Percentiles rank a stretch among this genome's conserved stretches.
Conservation (phyloP, 2,113 vertebrate genomes). For the Tyto alba region DNA sequence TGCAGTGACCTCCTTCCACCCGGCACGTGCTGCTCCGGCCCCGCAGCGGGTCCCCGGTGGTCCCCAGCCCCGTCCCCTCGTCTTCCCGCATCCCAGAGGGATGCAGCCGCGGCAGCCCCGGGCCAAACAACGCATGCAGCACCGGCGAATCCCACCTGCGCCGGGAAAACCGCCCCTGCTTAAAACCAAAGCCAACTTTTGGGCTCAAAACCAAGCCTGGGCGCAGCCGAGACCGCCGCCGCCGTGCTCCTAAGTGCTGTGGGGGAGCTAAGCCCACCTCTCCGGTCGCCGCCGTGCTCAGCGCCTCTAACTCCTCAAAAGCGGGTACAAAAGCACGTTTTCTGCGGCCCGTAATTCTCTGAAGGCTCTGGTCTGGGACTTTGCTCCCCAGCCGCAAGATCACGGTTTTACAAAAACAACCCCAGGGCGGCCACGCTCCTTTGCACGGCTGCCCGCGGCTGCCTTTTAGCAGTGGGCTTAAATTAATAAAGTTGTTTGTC, state of each 20-base stretch:
- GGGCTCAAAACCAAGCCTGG: neutral
- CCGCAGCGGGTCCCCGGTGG: fast-evolving
- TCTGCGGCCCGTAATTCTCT: neutral
- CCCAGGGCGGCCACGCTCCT: neutral
- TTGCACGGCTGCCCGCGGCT: neutral
- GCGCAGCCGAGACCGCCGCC: neutral
- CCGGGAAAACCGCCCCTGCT: neutral
- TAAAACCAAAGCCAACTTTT: no score
- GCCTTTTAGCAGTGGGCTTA: constrained; percentile 28
- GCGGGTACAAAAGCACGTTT: neutral
- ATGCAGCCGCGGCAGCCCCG: fast-evolving
- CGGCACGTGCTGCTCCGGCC: fast-evolving
- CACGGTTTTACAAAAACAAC: neutral
- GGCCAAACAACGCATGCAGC: neutral
- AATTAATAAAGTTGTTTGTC: constrained; percentile 69
- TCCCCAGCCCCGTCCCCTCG: neutral
- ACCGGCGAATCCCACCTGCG: fast-evolving
- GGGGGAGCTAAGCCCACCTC: neutral
- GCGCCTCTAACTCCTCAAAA: neutral
- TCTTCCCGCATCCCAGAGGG: neutral
- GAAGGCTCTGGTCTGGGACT: neutral
- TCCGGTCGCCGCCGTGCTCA: neutral
- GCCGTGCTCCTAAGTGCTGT: neutral
- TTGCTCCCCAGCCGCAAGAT: neutral
- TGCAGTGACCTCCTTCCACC: neutral